Base-by-base conservation (phyloP, 2,797 vertebrate species). In the Myotis myotis region DNA sequence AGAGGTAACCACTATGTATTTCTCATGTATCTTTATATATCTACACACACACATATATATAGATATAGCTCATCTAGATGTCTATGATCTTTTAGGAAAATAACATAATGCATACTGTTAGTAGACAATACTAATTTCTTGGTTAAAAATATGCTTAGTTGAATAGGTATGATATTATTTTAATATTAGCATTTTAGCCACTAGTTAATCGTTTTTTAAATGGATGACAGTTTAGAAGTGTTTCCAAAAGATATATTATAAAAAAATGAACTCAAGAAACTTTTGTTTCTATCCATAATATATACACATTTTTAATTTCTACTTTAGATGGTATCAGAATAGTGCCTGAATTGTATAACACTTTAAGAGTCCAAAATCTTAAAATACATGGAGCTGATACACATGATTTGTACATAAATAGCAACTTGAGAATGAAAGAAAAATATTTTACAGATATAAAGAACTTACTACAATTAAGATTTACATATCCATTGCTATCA, bases 361-460 rank as follows among this genome's bases (percentile, higher is more conserved):
- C 25, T 71, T 96, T 8, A 60, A 96, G 76, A 87, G 44, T 87
- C 83, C 76, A 97, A 95, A 95, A 81, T 28, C 36, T 87, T 88
- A 79, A 96, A 96, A 94, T 75, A 95, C 17, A 90, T 62, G 60
- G 94, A 90, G 22, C 51, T 66, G 75, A 89, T 68, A 87, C 9
- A 96, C 82, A 92, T 82, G 80, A 91, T 88, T 94, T 89, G 89
- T 82, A 97, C 79, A 92, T 92, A 80, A 80, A 93, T n/a, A 89
- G 17, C 72, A 92, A 95, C 86, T 86, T 75, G 74, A 86, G 70
- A 85, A 94, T 44, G 71, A 72, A 96, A 95, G 62, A 92, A 83
- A 92, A 95, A 36, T 75, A 93, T 57, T 94, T 90, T 89, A 89
- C 70, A 97, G 62, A 90, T 91, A 89, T 71, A 9, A 90, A 89